Evolutionary conservation across 2,888 invertebrate genomes (phyloP).

Genomic region (Apodemia zela): DNA sequence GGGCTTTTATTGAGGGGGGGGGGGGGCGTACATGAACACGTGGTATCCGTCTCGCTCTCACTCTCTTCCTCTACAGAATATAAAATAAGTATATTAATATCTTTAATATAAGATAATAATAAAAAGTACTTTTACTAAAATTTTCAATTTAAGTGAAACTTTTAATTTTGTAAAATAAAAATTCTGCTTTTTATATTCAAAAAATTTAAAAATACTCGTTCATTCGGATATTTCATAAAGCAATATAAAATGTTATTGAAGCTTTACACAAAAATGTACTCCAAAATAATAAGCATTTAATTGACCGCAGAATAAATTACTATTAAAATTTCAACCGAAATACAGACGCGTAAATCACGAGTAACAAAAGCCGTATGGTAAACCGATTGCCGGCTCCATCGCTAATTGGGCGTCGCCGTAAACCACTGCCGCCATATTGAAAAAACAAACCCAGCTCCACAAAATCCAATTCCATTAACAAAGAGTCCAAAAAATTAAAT

Average conservation of each 20-base stretch:
- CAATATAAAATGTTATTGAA: not conserved
- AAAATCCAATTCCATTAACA: constrained; percentile 46
- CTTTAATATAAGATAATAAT: too few species aligned
- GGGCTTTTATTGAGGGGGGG: too few species aligned
- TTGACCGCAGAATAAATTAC: constrained; percentile 26
- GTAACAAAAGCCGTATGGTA: constrained; percentile 62
- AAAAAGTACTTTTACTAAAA: too few species aligned
- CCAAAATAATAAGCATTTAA: constrained; percentile 24
- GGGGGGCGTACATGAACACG: too few species aligned
- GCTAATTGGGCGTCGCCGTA: constrained; percentile 58
- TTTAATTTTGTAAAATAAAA: too few species aligned
- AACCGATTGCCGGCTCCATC: constrained; percentile 43
- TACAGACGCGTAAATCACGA: constrained; percentile 60
- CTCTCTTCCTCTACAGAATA: too few species aligned
- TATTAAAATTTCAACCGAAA: constrained; percentile 27
- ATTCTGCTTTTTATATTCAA: not conserved
- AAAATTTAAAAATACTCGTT: not conserved
- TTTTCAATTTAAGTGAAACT: too few species aligned
- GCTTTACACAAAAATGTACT: not conserved
- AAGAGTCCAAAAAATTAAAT: constrained; percentile 45
- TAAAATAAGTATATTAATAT: too few species aligned
- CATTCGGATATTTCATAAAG: not conserved
- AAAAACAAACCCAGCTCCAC: constrained; percentile 45
- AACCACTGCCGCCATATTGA: constrained; percentile 43
- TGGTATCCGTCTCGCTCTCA: too few species aligned